Evolutionary conservation across 2,113 vertebrate species (phyloP).

Genomic region (Epinephelus fuscoguttatus): DNA sequence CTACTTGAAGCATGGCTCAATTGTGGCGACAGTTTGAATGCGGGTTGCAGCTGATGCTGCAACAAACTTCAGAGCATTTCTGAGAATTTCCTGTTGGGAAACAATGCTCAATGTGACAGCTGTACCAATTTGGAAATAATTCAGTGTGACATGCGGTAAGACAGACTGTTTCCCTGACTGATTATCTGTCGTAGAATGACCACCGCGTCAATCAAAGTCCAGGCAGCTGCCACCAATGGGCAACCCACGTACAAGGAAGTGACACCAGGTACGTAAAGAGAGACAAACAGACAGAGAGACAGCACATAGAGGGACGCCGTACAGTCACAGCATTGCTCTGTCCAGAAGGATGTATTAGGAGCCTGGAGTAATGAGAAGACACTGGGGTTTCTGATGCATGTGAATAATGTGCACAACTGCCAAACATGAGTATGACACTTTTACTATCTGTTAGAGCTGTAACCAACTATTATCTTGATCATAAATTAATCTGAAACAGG

Average conservation of each 20-base stretch:
- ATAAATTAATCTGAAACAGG: not conserved
- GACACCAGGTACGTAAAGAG: conserved; percentile 22
- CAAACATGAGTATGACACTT: conserved; percentile 19
- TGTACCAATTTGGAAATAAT: not conserved
- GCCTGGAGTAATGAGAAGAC: not conserved
- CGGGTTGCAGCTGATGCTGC: conserved; percentile 24
- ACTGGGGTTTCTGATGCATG: conserved; percentile 26
- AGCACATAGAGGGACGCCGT: conserved; percentile 9
- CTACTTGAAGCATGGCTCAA: conserved; percentile 20
- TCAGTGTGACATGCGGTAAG: not conserved
- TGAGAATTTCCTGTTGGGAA: conserved; percentile 11
- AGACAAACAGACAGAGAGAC: not conserved
- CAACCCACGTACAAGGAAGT: not conserved
- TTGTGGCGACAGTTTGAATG: conserved; percentile 30
- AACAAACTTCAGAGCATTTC: conserved; percentile 34
- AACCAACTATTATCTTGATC: not conserved
- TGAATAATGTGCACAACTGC: conserved; percentile 2
- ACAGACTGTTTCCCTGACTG: conserved; percentile 13
- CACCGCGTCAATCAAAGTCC: conserved; percentile 16
- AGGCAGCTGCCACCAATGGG: not conserved
- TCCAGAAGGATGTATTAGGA: conserved; percentile 1
- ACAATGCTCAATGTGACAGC: not conserved
- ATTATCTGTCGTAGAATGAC: not conserved
- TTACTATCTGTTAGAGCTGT: not conserved
- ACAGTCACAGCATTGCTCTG: conserved; percentile 6